Evolutionary conservation across 2,113 vertebrate genomes (phyloP).

Genomic region (Trogon melanurus): DNA sequence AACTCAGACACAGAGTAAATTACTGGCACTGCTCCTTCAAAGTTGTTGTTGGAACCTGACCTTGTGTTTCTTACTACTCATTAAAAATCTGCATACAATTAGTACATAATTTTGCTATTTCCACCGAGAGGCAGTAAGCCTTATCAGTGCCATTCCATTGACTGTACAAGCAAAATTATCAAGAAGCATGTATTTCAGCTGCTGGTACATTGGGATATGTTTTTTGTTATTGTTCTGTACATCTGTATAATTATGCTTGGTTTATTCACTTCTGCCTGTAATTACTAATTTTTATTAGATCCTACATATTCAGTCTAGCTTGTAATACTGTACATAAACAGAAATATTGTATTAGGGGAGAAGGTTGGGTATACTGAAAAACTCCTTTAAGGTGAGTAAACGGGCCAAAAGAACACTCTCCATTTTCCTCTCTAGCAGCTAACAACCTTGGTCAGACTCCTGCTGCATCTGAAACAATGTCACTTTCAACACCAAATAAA

Average conservation of each 20-base stretch:
- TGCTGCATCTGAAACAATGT: background rate
- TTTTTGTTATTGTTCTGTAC: conserved; percentile 3
- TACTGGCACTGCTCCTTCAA: background rate
- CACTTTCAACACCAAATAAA: background rate
- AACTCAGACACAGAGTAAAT: background rate
- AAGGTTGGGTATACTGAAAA: background rate
- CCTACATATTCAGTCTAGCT: background rate
- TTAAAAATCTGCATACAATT: conserved; percentile 7
- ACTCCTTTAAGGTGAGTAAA: background rate
- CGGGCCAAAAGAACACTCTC: background rate
- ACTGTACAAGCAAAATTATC: background rate
- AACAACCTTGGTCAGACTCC: background rate
- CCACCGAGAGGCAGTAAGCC: background rate
- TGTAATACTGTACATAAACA: background rate
- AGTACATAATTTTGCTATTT: background rate
- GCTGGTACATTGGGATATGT: background rate
- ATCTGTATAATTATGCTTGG: background rate
- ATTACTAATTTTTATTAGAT: background rate
- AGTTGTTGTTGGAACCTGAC: background rate
- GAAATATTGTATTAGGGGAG: background rate
- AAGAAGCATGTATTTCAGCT: background rate
- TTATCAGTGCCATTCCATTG: conserved; percentile 21
- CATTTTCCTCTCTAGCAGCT: background rate
- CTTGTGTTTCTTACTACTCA: background rate
- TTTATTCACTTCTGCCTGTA: background rate